phyloP scores from a whole-genome alignment of 2,888 invertebrate genomes.

The Itoplectis maculator region DNA sequence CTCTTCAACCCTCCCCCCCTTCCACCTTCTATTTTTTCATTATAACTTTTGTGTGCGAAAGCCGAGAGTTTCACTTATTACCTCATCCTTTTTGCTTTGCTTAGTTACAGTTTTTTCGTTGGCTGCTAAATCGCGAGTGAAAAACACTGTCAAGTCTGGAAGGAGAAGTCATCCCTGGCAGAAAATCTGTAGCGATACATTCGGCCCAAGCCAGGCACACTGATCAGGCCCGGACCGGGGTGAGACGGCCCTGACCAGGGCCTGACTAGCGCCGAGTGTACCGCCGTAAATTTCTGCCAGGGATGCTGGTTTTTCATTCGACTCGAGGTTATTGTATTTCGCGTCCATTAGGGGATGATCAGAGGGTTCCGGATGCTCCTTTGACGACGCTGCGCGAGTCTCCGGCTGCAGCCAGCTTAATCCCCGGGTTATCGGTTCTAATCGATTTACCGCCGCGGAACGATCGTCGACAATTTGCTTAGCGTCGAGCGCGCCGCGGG shows the following conservation, averaged over 20 bases:
- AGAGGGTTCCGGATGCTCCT: not conserved
- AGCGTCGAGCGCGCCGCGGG: not conserved
- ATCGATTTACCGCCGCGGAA: conserved; percentile 16
- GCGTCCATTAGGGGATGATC: conserved; percentile 8
- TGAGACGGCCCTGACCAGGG: too few species aligned
- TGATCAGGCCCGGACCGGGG: too few species aligned
- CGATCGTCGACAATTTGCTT: conserved; percentile 5
- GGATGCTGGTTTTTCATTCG: too few species aligned
- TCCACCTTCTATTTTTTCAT: conserved; percentile 36
- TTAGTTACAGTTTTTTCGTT: conserved; percentile 10
- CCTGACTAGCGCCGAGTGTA: too few species aligned
- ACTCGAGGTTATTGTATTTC: too few species aligned
- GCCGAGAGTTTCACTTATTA: conserved; percentile 16
- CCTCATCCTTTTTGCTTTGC: not conserved
- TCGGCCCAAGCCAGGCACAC: too few species aligned
- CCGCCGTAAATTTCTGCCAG: too few species aligned
- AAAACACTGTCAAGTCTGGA: too few species aligned
- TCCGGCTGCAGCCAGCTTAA: not conserved
- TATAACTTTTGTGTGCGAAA: conserved; percentile 38
- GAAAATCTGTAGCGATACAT: too few species aligned
- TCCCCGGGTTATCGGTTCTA: not conserved
- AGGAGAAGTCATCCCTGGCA: too few species aligned
- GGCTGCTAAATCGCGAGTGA: too few species aligned
- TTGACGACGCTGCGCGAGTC: not conserved
- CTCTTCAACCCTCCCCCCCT: conserved; percentile 3